Conservation (phyloP, 2,888 invertebrate species). For the Trissoscelio sp. region DNA sequence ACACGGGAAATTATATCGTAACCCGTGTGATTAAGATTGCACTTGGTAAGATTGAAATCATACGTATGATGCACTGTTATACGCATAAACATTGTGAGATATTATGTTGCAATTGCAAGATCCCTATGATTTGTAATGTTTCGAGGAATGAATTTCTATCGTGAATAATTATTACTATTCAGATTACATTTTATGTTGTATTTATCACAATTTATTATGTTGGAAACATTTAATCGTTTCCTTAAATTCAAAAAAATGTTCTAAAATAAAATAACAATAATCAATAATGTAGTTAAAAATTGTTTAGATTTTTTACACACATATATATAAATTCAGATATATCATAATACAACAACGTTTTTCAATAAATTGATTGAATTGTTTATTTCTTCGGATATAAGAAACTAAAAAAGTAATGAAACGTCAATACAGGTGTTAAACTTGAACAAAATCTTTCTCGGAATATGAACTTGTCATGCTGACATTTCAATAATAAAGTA, state of each 20-base stretch:
- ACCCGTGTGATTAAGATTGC: constrained; percentile 44
- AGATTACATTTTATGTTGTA: background rate
- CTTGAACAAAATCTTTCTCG: background rate
- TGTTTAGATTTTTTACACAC: no score
- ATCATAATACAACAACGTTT: no score
- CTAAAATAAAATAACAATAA: no score
- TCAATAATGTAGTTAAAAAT: no score
- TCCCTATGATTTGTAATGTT: constrained; percentile 33
- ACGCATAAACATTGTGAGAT: constrained; percentile 37
- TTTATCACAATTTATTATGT: no score
- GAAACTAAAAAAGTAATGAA: background rate
- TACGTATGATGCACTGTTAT: constrained; percentile 23
- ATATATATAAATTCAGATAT: no score
- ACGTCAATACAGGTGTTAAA: constrained; percentile 4
- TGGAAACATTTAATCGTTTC: no score
- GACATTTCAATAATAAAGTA: constrained; percentile 24
- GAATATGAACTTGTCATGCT: constrained; percentile 6
- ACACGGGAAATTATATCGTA: constrained; percentile 46
- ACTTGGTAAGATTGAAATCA: constrained; percentile 48
- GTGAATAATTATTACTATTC: constrained; percentile 3
- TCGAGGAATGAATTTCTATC: constrained; percentile 14
- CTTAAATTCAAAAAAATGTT: no score
- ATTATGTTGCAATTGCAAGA: constrained; percentile 30
- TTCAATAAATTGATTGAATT: no score
- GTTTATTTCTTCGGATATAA: no score